Conservation (phyloP, 2,888 invertebrate species). For the Epirrita christyi region DNA sequence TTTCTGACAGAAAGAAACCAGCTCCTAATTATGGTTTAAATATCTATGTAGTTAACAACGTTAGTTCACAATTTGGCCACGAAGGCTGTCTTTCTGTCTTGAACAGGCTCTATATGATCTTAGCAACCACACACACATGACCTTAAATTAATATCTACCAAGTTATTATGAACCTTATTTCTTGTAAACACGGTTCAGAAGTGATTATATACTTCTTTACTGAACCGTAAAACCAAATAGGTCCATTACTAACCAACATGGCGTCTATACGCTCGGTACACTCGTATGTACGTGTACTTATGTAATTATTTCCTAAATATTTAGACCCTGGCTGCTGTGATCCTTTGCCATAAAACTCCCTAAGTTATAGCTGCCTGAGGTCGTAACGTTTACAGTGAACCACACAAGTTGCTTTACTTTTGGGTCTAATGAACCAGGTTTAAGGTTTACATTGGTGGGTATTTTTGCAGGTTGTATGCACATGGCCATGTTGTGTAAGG, state of each 20-base stretch:
- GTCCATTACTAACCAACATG: slow-evolving; percentile 31
- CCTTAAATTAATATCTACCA: not conserved
- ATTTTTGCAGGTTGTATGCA: slow-evolving; percentile 25
- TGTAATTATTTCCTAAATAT: slow-evolving; percentile 72
- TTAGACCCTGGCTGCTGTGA: slow-evolving; percentile 55
- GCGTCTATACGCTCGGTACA: slow-evolving; percentile 20
- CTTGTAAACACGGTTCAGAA: slow-evolving; percentile 9
- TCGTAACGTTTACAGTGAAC: slow-evolving; percentile 48
- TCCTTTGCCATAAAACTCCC: slow-evolving; percentile 60
- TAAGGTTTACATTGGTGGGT: slow-evolving; percentile 23
- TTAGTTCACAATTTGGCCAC: no score
- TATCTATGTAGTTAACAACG: no score
- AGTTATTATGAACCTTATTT: not conserved
- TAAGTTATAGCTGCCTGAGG: slow-evolving; percentile 58
- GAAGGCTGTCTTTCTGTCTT: no score
- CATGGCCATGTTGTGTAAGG: slow-evolving; percentile 28
- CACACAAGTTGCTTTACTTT: slow-evolving; percentile 27
- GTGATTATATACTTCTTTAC: slow-evolving; percentile 7
- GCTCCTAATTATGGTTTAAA: no score
- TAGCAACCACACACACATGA: no score
- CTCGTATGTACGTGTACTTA: slow-evolving; percentile 47
- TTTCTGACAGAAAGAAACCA: no score
- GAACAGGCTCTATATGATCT: no score
- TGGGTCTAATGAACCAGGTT: slow-evolving; percentile 17
- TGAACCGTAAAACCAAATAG: slow-evolving; percentile 24